These are phyloP conservation scores for Aegotheles bennettii DNA, from an alignment of 2,113 vertebrate species.

Conservation along the genomic window DNA sequence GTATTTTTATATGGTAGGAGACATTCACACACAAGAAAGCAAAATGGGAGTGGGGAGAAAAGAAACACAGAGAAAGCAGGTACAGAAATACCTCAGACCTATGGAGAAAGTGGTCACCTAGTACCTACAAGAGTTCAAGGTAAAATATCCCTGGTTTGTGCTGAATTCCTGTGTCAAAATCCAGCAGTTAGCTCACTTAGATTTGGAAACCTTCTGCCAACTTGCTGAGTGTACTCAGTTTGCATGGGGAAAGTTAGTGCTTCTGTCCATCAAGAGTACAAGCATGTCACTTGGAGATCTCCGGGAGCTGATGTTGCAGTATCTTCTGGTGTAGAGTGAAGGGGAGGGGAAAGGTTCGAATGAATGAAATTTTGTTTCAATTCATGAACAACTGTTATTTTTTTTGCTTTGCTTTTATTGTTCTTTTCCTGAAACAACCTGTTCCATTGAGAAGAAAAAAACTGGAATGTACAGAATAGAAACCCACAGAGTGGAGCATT, in stretches of 20 bases:
- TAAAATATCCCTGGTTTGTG: neutral
- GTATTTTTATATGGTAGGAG: neutral
- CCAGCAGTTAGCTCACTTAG: neutral
- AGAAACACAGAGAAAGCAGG: neutral
- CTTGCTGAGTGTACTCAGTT: neutral
- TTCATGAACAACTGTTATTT: too few relatives aligned
- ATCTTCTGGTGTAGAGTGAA: neutral
- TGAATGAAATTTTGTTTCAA: neutral
- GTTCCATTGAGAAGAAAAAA: neutral
- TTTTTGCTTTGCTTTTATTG: neutral
- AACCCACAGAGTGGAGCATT: neutral
- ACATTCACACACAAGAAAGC: neutral
- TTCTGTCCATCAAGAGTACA: neutral
- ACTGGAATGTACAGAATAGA: neutral
- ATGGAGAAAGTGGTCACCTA: neutral
- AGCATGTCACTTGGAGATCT: neutral
- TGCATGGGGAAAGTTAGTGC: neutral
- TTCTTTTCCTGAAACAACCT: neutral
- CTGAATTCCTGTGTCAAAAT: neutral
- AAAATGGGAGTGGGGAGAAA: neutral
- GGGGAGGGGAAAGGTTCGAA: neutral
- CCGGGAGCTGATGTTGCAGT: fast-evolving
- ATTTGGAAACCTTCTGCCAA: neutral
- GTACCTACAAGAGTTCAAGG: neutral
- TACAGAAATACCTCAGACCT: neutral